phyloP scores from a whole-genome alignment of 2,888 invertebrate species.

The Arctia plantaginis region DNA sequence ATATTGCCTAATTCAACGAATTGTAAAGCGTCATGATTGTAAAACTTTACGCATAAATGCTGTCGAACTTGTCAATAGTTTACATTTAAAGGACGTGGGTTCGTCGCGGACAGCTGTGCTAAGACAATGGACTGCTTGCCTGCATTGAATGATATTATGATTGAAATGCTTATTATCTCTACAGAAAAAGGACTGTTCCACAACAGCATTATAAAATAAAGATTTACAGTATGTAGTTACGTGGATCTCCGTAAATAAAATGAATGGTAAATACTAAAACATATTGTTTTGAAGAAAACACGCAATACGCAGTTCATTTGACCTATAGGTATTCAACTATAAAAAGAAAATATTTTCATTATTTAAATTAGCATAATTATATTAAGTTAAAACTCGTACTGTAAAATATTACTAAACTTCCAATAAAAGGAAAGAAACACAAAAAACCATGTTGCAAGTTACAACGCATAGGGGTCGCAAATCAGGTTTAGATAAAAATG shows the following conservation, averaged over 20 bases:
- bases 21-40: constrained; percentile 28
- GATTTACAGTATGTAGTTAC: not conserved
- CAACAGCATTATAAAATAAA: not conserved
- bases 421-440: not conserved
- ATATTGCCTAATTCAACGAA: not conserved
- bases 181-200: constrained; percentile 22
- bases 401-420: not conserved
- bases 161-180: constrained; percentile 54
- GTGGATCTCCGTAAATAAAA: not conserved
- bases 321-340: no score
- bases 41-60: constrained; percentile 65
- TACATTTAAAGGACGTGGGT: constrained; percentile 68
- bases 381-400: no score
- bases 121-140: constrained; percentile 67
- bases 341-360: no score
- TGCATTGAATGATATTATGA: constrained; percentile 65
- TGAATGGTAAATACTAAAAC: not conserved
- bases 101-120: constrained; percentile 67
- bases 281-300: not conserved
- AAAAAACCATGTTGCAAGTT: no score
- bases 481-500: no score
- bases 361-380: no score
- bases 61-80: constrained; percentile 77
- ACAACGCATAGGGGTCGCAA: no score
- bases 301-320: no score